Evolutionary conservation across 2,888 invertebrate species (phyloP).

Genomic region (Dichetophora obliterata): DNA sequence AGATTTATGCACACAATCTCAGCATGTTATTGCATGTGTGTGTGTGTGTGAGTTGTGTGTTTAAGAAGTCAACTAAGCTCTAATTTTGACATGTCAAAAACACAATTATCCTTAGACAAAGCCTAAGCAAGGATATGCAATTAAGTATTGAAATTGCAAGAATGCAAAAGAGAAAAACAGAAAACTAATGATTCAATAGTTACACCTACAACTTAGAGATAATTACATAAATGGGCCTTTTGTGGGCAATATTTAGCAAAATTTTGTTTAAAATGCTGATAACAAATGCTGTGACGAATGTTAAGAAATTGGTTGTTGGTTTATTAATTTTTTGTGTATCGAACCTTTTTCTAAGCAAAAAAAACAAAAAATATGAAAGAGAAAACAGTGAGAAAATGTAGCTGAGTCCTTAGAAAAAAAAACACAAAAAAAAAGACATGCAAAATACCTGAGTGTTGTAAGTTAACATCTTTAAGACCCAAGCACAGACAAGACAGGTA

Average conservation of each 20-base stretch:
- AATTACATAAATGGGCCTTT: conserved; percentile 34
- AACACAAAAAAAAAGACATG: conserved; percentile 19
- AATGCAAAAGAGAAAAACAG: neutral
- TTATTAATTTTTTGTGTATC: neutral
- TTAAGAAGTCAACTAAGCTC: conserved; percentile 28
- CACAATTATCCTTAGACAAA: conserved; percentile 6
- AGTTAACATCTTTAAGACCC: neutral
- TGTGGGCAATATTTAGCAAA: conserved; percentile 24
- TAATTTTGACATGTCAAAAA: conserved; percentile 11
- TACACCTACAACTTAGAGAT: conserved; percentile 33
- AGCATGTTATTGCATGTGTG: too few relatives aligned
- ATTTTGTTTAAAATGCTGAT: neutral
- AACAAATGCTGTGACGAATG: conserved; percentile 19
- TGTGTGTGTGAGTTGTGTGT: neutral
- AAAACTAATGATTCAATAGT: conserved; percentile 20
- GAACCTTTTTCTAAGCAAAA: neutral
- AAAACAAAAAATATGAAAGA: neutral
- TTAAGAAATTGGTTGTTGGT: neutral
- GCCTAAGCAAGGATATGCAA: neutral
- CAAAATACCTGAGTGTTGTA: conserved; percentile 18
- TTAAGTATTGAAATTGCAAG: neutral
- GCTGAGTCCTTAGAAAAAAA: neutral
- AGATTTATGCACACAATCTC: neutral
- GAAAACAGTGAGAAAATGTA: conserved; percentile 9
- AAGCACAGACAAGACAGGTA: neutral